phyloP scores from a whole-genome alignment of 2,797 vertebrate species.

The Hipposideros larvatus region DNA sequence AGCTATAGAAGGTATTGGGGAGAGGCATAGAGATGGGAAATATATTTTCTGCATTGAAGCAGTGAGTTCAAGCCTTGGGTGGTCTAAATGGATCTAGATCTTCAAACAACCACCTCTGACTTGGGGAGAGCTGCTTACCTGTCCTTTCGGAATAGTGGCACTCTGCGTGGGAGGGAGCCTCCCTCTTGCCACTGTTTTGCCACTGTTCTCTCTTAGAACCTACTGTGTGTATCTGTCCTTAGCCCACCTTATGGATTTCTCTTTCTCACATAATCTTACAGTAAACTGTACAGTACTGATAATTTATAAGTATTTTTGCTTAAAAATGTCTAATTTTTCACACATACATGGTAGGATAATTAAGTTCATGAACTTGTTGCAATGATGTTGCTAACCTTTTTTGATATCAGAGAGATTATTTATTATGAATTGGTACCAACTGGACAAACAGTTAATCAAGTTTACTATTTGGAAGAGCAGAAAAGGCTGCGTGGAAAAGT shows the following conservation, averaged over 20 bases:
- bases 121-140: accelerated
- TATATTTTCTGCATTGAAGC: background rate
- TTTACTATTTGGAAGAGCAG: too few species aligned
- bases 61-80: background rate
- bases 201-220: background rate
- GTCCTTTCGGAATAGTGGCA: accelerated
- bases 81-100: background rate
- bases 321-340: background rate
- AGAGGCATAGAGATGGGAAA: background rate
- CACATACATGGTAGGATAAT: background rate
- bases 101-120: background rate
- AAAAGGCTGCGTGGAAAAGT: too few species aligned
- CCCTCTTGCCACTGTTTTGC: background rate
- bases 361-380: too few species aligned
- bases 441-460: too few species aligned
- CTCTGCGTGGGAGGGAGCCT: accelerated
- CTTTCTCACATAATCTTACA: background rate
- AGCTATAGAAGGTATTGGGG: background rate
- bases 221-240: background rate
- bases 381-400: too few species aligned
- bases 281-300: background rate
- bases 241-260: background rate
- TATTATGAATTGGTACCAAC: too few species aligned
- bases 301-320: background rate
- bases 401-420: too few species aligned